Conservation (phyloP, 2,888 invertebrate genomes). For the Tachystola acroxantha region DNA sequence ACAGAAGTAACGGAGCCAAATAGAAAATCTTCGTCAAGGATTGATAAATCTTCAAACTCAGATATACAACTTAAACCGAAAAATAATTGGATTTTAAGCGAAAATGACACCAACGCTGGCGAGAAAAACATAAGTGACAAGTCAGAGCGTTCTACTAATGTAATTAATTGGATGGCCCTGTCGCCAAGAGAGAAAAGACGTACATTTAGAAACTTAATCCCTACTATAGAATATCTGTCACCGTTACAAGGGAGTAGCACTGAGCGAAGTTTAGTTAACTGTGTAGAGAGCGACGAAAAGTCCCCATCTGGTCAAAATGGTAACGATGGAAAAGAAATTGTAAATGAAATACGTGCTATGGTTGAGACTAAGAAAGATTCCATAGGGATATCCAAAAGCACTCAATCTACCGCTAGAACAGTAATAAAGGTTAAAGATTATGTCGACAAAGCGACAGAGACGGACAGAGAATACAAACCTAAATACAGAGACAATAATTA, state of each 20-base stretch:
- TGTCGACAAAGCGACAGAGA: not conserved
- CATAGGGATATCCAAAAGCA: too few relatives aligned
- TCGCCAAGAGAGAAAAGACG: slow-evolving; percentile 48
- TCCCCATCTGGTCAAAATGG: too few relatives aligned
- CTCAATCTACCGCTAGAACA: too few relatives aligned
- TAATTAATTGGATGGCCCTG: slow-evolving; percentile 42
- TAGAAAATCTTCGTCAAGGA: slow-evolving; percentile 21
- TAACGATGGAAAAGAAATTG: not conserved
- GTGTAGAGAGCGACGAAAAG: not conserved
- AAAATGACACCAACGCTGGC: slow-evolving; percentile 6
- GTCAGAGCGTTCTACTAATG: slow-evolving; percentile 21
- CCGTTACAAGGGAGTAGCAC: too few relatives aligned
- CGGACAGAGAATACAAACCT: slow-evolving; percentile 1
- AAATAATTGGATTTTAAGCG: slow-evolving; percentile 40
- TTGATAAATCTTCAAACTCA: too few relatives aligned
- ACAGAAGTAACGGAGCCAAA: slow-evolving; percentile 52
- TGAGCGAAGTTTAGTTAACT: too few relatives aligned
- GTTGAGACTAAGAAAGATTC: not conserved
- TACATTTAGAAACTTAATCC: slow-evolving; percentile 15
- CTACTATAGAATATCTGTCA: not conserved
- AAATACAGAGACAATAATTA: slow-evolving; percentile 19
- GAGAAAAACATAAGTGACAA: slow-evolving; percentile 6
- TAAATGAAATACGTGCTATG: not conserved
- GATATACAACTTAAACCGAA: too few relatives aligned
- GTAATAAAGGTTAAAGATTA: too few relatives aligned